Evolutionary conservation across 1,140 invertebrate species (phyloP).

Genomic region (Papilio machaon): DNA sequence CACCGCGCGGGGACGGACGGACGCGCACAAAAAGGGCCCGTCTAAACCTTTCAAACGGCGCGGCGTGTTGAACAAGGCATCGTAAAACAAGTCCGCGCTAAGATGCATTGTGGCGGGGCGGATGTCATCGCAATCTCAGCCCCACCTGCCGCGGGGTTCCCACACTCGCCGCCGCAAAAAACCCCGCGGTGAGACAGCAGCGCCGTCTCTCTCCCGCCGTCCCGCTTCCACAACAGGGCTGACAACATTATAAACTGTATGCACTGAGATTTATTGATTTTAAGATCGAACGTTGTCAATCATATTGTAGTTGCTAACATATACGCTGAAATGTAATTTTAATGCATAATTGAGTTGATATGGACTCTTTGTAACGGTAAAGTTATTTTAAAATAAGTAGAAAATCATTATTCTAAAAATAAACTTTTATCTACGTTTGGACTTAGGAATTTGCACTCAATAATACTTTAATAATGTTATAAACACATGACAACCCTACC

Average conservation of each 20-base stretch:
- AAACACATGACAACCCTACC: constrained; percentile 60
- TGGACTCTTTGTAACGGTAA: neutral
- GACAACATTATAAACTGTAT: constrained; percentile 37
- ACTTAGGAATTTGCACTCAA: neutral
- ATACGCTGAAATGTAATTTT: neutral
- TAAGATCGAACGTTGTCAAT: constrained; percentile 10
- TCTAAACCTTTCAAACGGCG: constrained; percentile 71
- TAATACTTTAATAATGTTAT: neutral
- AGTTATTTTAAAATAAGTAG: neutral
- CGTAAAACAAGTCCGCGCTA: constrained; percentile 70
- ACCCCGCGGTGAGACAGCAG: constrained; percentile 69
- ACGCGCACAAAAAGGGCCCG: constrained; percentile 50
- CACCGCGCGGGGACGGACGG: constrained; percentile 43
- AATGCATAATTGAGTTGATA: neutral
- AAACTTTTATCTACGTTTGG: neutral
- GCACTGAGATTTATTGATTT: constrained; percentile 15
- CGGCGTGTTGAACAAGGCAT: constrained; percentile 71
- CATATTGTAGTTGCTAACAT: neutral
- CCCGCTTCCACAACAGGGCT: constrained; percentile 68
- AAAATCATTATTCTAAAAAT: neutral
- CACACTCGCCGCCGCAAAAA: constrained; percentile 81
- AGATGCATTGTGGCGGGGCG: constrained; percentile 80
- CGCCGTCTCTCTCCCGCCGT: constrained; percentile 56
- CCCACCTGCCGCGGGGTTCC: constrained; percentile 81
- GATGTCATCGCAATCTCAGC: constrained; percentile 80